Base-by-base conservation (phyloP, 2,797 vertebrate species). In the Kryptopterus vitreolus region DNA sequence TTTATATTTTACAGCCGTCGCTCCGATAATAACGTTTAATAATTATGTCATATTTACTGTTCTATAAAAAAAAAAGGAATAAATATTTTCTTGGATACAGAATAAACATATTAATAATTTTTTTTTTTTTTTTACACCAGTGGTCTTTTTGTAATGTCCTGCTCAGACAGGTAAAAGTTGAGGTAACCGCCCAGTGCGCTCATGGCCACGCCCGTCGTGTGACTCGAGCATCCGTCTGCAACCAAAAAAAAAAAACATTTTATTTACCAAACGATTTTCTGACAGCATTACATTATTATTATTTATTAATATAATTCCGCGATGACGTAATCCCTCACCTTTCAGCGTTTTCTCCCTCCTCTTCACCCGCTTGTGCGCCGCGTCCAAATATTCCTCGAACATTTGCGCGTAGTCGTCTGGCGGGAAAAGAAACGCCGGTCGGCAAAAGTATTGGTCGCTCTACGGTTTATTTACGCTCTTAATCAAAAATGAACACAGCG, bases 181-280 rank as follows among this genome's bases (percentile, higher is more conserved):
- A 97, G 93, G 89, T 94, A 96, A 72, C 95, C 95, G 0, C 95
- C 95, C 75, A 96, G 89, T 9, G 94, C 88, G 0, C 91, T 93
- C 0, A 95, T 94, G 0, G 95, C 94, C 38, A 94, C 92, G 1
- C 92, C 94, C 0, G 95, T 96, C 88, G 92, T 94, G 89, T 96
- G 95, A 88, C 94, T 94, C 76, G 95, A 95, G 33, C 96, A 96
- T 65, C 93, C 94, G 1, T 95, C 96, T 96, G 89, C 0, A 58
- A 70, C 59, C 70, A 61, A 72, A 4, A 10, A 70, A 61, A 72
- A 61, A 72, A 4, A 10, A 52, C 3, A 46, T 59, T 29, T 22
- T 20, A 12, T 57, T 20, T 29, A 50, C 7, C 12, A 9, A n/a
- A 69, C 55, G 12, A n/a, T n/a, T n/a, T n/a, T n/a, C n/a, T n/a